These are phyloP conservation scores for Torymus texanus DNA, from an alignment of 2,888 invertebrate species.

Conservation along the genomic window DNA sequence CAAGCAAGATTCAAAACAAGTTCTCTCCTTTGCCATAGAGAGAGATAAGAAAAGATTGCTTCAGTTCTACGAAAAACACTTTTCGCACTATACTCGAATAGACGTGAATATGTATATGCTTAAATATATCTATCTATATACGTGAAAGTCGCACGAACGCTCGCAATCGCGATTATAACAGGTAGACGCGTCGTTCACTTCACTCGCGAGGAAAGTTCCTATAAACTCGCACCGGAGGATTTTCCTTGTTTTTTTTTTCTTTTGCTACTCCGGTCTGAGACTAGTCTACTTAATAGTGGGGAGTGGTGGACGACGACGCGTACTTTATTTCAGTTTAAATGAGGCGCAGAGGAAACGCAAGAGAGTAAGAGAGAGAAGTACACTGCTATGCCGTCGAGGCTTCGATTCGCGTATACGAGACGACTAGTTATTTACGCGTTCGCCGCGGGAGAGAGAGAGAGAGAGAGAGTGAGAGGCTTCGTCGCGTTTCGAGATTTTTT, in stretches of 20 bases:
- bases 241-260: not conserved
- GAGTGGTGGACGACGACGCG: not conserved
- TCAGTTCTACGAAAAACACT: no score
- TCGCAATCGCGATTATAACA: conserved; percentile 31
- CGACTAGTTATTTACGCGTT: conserved; percentile 21
- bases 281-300: conserved; percentile 24
- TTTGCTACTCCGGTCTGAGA: not conserved
- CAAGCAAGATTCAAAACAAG: no score
- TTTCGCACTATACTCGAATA: no score
- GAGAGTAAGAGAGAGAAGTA: not conserved
- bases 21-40: no score
- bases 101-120: no score
- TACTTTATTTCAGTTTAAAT: conserved; percentile 17
- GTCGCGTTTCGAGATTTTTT: no score
- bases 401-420: not conserved
- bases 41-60: no score
- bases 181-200: conserved; percentile 1
- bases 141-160: not conserved
- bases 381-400: no score
- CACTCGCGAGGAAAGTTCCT: conserved; percentile 28
- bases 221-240: conserved; percentile 2
- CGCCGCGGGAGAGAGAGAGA: conserved; percentile 11
- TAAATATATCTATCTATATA: conserved; percentile 11
- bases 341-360: not conserved
- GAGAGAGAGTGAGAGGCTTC: not conserved